Evolutionary conservation across 2,797 vertebrate species (phyloP), one percentile per base, ranked within the genome.

Genomic region (Sardinella longiceps): DNA sequence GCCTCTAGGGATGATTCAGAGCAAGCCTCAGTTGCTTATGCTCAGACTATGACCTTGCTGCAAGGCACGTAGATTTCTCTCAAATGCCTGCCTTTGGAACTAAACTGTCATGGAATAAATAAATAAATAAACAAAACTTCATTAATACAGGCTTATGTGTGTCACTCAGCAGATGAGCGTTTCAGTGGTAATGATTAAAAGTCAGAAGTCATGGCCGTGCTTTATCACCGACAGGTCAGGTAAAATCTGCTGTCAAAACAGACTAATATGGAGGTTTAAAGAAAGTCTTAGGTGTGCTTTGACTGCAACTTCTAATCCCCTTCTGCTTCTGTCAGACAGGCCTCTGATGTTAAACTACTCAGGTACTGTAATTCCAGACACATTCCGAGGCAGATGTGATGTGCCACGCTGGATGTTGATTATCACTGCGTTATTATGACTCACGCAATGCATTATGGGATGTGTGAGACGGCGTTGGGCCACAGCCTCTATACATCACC

Each of bases 121-220:
- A 70, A 70, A 33, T 33, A 70, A 15, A 33, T 3, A 66, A 28
- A 23, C 23, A n/a, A 33, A 70, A 70, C 63, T 70, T 18, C 12
- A 33, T 37, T 11, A 70, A 33, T 15, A 70, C 60, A 66, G 30
- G 63, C 63, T 70, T 70, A 63, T 63, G 63, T 70, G n/a, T 70
- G 63, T 70, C 63, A 70, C 30, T 15, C 28, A 18, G 63, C 63
- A 70, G 63, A 37, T 70, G 25, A 33, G 63, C 15, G 28, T 0
- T 30, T 70, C 30, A 70, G 63, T 33, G 30, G 63, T 70, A 70
- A 70, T 70, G 63, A 70, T 70, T 70, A 70, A 70, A 70, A 70
- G 63, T 70, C 63, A 70, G 12, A 11, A 1, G 0, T 30, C 25
- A 63, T 28, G 60, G 11, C 60, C 63, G 6, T 70, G 10, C 60